Base-by-base conservation (phyloP, 2,888 invertebrate species). In the Drosophila formosana region DNA sequence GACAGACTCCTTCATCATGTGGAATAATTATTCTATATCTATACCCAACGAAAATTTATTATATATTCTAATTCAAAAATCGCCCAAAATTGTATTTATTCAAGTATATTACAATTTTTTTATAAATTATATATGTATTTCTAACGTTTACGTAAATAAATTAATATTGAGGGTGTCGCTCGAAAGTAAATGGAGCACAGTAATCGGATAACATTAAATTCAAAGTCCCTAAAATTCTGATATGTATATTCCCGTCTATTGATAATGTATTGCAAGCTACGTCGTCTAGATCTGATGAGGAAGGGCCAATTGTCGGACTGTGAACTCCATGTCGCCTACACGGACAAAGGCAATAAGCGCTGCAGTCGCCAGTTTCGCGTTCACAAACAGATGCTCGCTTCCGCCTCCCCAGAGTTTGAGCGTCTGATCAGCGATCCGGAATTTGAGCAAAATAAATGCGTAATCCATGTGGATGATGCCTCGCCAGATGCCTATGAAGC, bases 321-420 rank as follows among this genome's bases (percentile, higher is more conserved):
- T 55, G 74, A 77, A 49, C 66, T 88, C 11, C 74, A 64, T 4
- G 76, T 80, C 3, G 32, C 41, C 26, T 69, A 63, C 47, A 18
- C 18, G 30, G 70, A 72, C 3, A 63, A 45, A 0, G 39, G 43
- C 2, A 26, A 50, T 13, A 60, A 45, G 3, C 62, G 43, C 0
- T 72, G 64, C 25, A 28, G 49, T 18, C 69, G 81, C 0, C 43
- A 66, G 9, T 88, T 88, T 32, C 62, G 50, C 0, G 78, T 78
- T 18, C 86, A 88, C 55, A 72, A 72, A 52, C 56, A 78, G 11
- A 67, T 87, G 50, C 47, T 88, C 4, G 65, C 65, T 2, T 77
- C 83, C 13, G 80, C 85, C 28, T 87, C 87, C 4, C 68, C 70
- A n/a, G 82, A 75, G 23, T 82, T 86, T 30, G 70, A 79, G 34